Conservation (phyloP, 2,113 vertebrate species). For the Mustela lutreola region DNA sequence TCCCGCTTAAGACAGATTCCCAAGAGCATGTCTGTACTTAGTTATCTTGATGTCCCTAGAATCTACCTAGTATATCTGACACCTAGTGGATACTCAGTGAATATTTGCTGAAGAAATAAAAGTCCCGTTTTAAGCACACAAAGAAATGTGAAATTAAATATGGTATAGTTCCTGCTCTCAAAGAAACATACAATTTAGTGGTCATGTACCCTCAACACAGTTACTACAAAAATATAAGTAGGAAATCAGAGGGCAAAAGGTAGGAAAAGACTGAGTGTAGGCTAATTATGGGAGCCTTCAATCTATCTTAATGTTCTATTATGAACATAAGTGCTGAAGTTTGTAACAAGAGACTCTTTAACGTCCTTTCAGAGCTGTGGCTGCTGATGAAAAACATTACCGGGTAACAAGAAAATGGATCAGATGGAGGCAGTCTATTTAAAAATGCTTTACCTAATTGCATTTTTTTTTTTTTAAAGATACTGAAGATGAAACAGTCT, state of each 20-base stretch:
- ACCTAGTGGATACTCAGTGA: slow-evolving; percentile 74
- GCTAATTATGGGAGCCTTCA: background rate
- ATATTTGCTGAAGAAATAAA: slow-evolving; percentile 42
- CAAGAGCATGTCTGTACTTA: background rate
- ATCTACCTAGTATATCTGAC: slow-evolving; percentile 66
- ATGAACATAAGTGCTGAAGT: background rate
- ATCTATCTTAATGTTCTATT: background rate
- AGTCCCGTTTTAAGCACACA: background rate
- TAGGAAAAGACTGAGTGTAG: background rate
- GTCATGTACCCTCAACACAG: background rate
- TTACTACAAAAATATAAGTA: background rate
- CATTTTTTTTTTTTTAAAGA: background rate
- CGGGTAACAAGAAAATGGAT: background rate
- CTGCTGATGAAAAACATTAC: background rate
- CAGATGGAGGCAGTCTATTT: background rate
- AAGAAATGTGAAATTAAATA: slow-evolving; percentile 54
- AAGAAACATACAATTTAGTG: slow-evolving; percentile 17
- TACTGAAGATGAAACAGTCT: background rate
- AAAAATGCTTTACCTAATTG: slow-evolving; percentile 40
- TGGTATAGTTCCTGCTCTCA: background rate
- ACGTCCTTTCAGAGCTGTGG: background rate
- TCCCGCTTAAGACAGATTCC: background rate
- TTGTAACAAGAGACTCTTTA: background rate
- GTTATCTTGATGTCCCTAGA: slow-evolving; percentile 3
- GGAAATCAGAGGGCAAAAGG: slow-evolving; percentile 9